Conservation (phyloP, 2,113 vertebrate genomes). For the Condylura cristata region DNA sequence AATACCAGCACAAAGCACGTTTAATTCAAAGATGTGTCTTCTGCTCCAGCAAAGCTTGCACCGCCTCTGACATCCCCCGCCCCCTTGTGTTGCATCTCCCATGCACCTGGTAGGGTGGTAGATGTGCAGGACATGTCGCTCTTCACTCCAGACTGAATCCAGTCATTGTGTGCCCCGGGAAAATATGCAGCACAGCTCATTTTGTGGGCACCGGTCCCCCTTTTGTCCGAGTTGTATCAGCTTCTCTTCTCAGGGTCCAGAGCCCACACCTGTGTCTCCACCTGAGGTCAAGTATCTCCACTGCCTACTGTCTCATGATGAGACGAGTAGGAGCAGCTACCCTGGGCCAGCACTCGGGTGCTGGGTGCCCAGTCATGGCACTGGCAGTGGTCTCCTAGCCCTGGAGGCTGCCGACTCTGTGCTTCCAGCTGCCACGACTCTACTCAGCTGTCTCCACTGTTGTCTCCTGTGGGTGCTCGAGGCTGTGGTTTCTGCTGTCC, state of each 20-base stretch:
- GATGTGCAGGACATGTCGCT: neutral
- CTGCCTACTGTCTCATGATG: rapidly evolving
- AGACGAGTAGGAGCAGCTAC: neutral
- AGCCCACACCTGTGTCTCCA: neutral
- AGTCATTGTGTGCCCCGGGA: rapidly evolving
- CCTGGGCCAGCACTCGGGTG: too few relatives aligned
- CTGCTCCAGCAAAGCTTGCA: too few relatives aligned
- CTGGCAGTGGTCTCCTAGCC: rapidly evolving
- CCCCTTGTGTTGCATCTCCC: too few relatives aligned
- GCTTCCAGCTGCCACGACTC: neutral
- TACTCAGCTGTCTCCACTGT: too few relatives aligned
- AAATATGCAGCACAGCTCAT: neutral
- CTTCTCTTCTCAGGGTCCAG: neutral
- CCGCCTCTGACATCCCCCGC: neutral
- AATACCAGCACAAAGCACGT: neutral
- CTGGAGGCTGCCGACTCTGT: rapidly evolving
- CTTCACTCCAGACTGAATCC: too few relatives aligned
- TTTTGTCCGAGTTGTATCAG: neutral
- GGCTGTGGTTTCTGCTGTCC: neutral
- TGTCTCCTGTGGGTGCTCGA: neutral
- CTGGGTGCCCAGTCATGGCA: neutral
- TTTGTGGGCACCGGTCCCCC: neutral
- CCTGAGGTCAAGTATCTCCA: neutral
- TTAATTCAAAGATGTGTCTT: neutral
- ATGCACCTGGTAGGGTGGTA: too few relatives aligned